Conservation (phyloP, 2,113 vertebrate genomes). For the Carassius auratus region DNA sequence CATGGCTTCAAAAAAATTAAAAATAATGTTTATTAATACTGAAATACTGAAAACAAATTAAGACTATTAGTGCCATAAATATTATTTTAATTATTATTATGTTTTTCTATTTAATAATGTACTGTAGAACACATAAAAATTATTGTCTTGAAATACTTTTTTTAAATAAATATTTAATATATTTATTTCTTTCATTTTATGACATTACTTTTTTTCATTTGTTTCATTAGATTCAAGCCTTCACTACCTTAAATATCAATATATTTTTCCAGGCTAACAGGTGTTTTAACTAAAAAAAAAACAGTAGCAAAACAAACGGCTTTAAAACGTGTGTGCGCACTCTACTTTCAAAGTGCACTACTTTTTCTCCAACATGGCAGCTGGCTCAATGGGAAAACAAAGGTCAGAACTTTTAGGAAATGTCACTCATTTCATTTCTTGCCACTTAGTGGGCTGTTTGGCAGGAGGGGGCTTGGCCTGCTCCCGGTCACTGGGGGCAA, state of each 20-base stretch:
- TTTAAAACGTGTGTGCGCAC: conserved; percentile 1
- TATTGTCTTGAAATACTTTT: no score
- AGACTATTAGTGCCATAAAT: not conserved
- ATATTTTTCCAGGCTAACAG: no score
- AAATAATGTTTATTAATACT: not conserved
- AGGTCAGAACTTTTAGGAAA: conserved; percentile 86
- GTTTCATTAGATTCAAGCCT: no score
- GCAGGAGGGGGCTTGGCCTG: conserved; percentile 82
- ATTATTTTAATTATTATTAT: not conserved
- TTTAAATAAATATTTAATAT: no score
- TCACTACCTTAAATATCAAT: no score
- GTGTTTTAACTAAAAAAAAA: not conserved
- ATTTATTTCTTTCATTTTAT: no score
- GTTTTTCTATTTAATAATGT: no score
- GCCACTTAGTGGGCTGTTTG: conserved; percentile 87
- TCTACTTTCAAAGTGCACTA: not conserved
- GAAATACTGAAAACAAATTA: not conserved
- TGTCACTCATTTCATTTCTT: conserved; percentile 88
- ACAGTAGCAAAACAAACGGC: not conserved
- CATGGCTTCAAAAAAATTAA: not conserved
- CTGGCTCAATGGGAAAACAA: conserved; percentile 75
- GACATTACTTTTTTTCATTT: no score
- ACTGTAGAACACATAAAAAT: no score
- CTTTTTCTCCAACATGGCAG: conserved; percentile 29
- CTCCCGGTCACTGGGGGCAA: conserved; percentile 81